Conservation (phyloP, 2,797 vertebrate species). For the Paguma larvata region DNA sequence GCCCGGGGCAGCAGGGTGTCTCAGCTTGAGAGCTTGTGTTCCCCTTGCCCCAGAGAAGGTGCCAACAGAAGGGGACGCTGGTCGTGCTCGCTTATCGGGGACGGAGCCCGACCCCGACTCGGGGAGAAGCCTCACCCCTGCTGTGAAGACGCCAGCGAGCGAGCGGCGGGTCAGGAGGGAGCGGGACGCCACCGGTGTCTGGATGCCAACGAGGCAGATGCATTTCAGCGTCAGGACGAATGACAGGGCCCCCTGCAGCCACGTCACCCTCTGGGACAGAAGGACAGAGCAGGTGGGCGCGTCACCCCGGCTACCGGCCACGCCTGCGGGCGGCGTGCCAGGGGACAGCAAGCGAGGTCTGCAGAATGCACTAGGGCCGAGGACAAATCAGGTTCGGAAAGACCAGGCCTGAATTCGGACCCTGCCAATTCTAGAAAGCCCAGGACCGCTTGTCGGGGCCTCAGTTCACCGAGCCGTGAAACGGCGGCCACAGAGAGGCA, state of each 20-base stretch:
- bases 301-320: accelerated
- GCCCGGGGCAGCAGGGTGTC: not conserved
- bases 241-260: slow-evolving; percentile 86
- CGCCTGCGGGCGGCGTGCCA: accelerated
- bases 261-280: slow-evolving; percentile 84
- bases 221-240: slow-evolving; percentile 89
- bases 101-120: accelerated
- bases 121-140: slow-evolving; percentile 86
- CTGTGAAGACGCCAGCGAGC: slow-evolving; percentile 79
- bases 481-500: too few species aligned
- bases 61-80: too few species aligned
- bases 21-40: not conserved
- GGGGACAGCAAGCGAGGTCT: too few species aligned
- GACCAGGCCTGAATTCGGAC: not conserved
- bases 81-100: accelerated
- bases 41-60: not conserved
- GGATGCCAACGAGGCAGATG: slow-evolving; percentile 80
- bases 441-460: not conserved
- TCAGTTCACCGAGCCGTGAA: too few species aligned
- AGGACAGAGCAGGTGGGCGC: not conserved
- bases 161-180: slow-evolving; percentile 62
- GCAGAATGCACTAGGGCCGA: not conserved
- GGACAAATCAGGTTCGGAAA: not conserved
- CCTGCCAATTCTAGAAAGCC: not conserved
- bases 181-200: slow-evolving; percentile 66